These are phyloP conservation scores for Pholis gunnellus DNA, from an alignment of 2,113 vertebrate species.

Conservation along the genomic window DNA sequence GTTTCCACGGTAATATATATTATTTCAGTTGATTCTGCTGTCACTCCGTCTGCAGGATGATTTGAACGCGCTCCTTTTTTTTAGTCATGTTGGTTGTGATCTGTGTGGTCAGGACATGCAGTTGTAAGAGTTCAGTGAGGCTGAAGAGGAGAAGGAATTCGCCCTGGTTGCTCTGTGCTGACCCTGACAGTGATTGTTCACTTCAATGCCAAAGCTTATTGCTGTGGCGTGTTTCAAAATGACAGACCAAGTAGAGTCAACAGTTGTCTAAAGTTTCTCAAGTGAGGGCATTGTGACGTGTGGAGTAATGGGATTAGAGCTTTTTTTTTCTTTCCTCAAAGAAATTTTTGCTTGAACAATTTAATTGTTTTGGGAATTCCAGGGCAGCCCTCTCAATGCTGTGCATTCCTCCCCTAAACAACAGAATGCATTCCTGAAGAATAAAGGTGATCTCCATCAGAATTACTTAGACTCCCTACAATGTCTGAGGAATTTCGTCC, in stretches of 20 bases:
- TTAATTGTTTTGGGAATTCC: slow-evolving; percentile 79
- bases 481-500: slow-evolving; percentile 74
- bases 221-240: slow-evolving; percentile 35
- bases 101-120: slow-evolving; percentile 18
- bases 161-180: slow-evolving; percentile 45
- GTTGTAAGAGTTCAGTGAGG: slow-evolving; percentile 22
- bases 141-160: slow-evolving; percentile 62
- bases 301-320: slow-evolving; percentile 69
- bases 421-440: slow-evolving; percentile 77
- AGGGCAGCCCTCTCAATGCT: slow-evolving; percentile 65
- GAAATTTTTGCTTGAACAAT: slow-evolving; percentile 75
- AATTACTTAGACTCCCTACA: slow-evolving; percentile 70
- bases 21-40: slow-evolving; percentile 57
- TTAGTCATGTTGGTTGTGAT: slow-evolving; percentile 2
- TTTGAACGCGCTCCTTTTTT: slow-evolving; percentile 13
- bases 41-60: slow-evolving; percentile 37
- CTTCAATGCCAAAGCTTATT: slow-evolving; percentile 51
- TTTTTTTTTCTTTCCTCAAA: slow-evolving; percentile 57
- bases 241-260: slow-evolving; percentile 50
- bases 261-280: slow-evolving; percentile 49
- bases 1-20: slow-evolving; percentile 59
- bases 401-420: slow-evolving; percentile 69
- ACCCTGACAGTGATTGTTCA: slow-evolving; percentile 64
- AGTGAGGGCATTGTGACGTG: slow-evolving; percentile 66
- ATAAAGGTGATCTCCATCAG: slow-evolving; percentile 79